These are phyloP conservation scores for Nomada fabriciana DNA, from an alignment of 2,888 invertebrate species.

Conservation along the genomic window DNA sequence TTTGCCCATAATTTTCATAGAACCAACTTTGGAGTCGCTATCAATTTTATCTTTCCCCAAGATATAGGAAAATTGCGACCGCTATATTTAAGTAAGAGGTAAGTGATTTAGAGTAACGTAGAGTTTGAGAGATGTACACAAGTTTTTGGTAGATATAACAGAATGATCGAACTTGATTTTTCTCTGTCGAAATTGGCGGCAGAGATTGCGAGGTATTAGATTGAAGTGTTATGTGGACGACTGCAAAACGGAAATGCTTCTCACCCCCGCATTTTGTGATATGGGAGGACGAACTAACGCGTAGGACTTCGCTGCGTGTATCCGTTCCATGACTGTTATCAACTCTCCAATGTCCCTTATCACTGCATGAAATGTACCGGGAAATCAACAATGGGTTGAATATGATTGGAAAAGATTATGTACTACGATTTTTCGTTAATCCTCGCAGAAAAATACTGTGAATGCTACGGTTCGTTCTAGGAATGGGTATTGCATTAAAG, in stretches of 20 bases:
- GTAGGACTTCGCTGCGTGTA: constrained; percentile 69
- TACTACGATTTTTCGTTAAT: constrained; percentile 32
- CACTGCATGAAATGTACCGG: constrained; percentile 56
- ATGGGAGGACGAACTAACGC: constrained; percentile 62
- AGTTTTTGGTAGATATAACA: background rate
- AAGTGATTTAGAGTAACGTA: too few relatives aligned
- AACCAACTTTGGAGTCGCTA: too few relatives aligned
- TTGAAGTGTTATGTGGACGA: constrained; percentile 41
- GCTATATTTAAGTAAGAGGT: too few relatives aligned
- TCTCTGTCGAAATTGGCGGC: constrained; percentile 1
- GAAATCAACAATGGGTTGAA: constrained; percentile 57
- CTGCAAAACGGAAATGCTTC: constrained; percentile 61
- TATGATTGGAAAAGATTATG: constrained; percentile 29
- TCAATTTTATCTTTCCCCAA: too few relatives aligned
- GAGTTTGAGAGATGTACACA: background rate
- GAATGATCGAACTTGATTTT: background rate
- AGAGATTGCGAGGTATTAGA: constrained; percentile 38
- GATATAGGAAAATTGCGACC: too few relatives aligned
- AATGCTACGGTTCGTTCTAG: background rate
- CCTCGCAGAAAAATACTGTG: background rate
- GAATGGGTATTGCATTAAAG: too few relatives aligned
- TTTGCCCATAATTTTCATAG: too few relatives aligned
- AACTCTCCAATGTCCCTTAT: constrained; percentile 56
- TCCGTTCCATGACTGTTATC: constrained; percentile 68
- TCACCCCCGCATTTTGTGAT: constrained; percentile 70